A percentile compares a stretch with the other conserved stretches of the same genome.
phyloP scores from a whole-genome alignment of 2,888 invertebrate species.

The Mesorhabditis sp. region DNA sequence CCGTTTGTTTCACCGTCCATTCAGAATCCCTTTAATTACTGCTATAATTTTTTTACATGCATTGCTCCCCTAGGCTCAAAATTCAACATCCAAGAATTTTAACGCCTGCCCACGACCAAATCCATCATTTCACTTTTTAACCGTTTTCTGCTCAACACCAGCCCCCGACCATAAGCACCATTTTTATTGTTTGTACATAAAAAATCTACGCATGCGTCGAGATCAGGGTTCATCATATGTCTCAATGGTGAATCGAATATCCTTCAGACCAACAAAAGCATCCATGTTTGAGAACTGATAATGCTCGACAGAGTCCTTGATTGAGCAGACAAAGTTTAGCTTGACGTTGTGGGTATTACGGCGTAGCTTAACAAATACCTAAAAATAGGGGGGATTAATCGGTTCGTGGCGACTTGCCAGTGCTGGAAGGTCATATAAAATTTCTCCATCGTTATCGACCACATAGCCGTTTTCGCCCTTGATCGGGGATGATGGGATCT shows the following conservation, averaged over 20 bases:
- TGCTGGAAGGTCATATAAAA: not conserved
- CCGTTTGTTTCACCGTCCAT: no score
- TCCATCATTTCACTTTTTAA: no score
- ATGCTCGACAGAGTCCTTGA: constrained; percentile 2
- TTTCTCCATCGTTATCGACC: constrained; percentile 4
- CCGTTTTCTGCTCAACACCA: no score
- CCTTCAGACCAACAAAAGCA: not conserved
- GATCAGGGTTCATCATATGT: not conserved
- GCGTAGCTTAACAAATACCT: not conserved
- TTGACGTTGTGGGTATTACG: not conserved
- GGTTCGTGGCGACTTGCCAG: not conserved
- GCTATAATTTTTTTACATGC: no score
- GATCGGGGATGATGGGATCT: constrained; percentile 1
- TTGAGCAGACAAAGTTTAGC: not conserved
- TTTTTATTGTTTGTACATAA: no score
- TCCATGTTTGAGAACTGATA: not conserved
- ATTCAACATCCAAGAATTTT: no score
- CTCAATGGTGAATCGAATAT: not conserved
- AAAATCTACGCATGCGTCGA: no score
- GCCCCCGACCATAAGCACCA: no score
- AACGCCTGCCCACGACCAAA: no score
- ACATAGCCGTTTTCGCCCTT: not conserved
- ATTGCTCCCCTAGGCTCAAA: no score
- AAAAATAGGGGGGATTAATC: not conserved
- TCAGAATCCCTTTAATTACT: no score